phyloP scores from a whole-genome alignment of 2,888 invertebrate species.

The Limnephilus marmoratus region DNA sequence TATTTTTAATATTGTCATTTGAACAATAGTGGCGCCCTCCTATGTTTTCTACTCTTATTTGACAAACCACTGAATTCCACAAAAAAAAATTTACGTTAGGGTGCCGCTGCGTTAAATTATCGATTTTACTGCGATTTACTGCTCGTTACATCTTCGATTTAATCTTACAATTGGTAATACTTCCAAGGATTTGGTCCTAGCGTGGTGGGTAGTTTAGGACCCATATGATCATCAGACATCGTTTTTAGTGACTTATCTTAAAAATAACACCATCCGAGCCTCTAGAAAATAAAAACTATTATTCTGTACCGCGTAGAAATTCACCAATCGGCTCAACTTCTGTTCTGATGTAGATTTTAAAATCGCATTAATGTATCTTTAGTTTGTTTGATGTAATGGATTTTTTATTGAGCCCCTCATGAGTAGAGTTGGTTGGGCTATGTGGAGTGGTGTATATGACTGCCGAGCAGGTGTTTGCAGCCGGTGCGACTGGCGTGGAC shows the following conservation, averaged over 20 bases:
- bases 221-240: too few relatives aligned
- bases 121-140: not conserved
- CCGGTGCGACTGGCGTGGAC: constrained; percentile 46
- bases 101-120: not conserved
- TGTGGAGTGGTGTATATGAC: not conserved
- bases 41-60: too few relatives aligned
- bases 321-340: not conserved
- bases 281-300: not conserved
- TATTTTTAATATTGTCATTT: too few relatives aligned
- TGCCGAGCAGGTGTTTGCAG: constrained; percentile 61
- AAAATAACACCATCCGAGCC: not conserved
- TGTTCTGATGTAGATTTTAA: constrained; percentile 26
- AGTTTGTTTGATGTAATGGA: constrained; percentile 42
- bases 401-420: constrained; percentile 51
- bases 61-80: not conserved
- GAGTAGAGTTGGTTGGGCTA: not conserved
- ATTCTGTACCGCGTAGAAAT: not conserved
- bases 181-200: too few relatives aligned
- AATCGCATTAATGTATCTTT: constrained; percentile 49
- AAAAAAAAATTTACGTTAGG: not conserved
- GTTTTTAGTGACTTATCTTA: not conserved
- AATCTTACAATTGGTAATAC: not conserved
- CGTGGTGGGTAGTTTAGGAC: too few relatives aligned
- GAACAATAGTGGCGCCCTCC: too few relatives aligned
- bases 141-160: not conserved